These are phyloP conservation scores for Blastobasis lacticolella DNA, from an alignment of 2,888 invertebrate genomes.

Conservation along the genomic window DNA sequence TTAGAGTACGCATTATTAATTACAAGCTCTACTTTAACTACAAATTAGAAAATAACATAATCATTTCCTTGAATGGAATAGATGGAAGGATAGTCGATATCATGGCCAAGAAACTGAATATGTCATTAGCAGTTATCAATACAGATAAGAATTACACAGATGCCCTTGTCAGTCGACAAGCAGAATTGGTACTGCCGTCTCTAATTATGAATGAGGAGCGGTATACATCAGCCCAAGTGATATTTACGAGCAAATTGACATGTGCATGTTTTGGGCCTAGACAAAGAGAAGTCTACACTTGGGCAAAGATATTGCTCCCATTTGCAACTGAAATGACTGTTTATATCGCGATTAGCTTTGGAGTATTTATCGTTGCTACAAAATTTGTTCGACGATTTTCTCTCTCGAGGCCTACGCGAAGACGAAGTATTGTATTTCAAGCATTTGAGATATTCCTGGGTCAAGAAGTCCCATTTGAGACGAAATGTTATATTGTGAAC, in stretches of 20 bases:
- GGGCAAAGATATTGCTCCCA: conserved; percentile 36
- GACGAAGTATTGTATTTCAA: conserved; percentile 20
- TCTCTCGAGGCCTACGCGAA: conserved; percentile 9
- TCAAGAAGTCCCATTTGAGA: conserved; percentile 29
- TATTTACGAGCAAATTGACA: conserved; percentile 23
- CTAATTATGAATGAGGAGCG: conserved; percentile 25
- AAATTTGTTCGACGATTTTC: conserved; percentile 20
- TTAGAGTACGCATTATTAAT: conserved; percentile 23
- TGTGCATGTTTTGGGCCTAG: conserved; percentile 35
- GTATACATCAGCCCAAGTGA: conserved; percentile 26
- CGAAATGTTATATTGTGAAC: conserved; percentile 31
- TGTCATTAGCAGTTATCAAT: conserved; percentile 23
- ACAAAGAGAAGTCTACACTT: conserved; percentile 29
- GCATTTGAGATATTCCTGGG: conserved; percentile 41
- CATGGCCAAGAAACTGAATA: conserved; percentile 30
- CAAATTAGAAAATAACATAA: conserved; percentile 19
- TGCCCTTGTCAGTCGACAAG: conserved; percentile 25
- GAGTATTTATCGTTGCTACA: conserved; percentile 20
- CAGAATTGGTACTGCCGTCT: conserved; percentile 35
- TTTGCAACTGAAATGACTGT: conserved; percentile 29
- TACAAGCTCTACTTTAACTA: conserved; percentile 24
- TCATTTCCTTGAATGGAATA: conserved; percentile 26
- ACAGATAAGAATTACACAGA: conserved; percentile 24
- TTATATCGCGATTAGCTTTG: conserved; percentile 21
- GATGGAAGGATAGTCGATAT: conserved; percentile 29